Conservation (phyloP, 2,113 vertebrate genomes). For the Jaculus jaculus region DNA sequence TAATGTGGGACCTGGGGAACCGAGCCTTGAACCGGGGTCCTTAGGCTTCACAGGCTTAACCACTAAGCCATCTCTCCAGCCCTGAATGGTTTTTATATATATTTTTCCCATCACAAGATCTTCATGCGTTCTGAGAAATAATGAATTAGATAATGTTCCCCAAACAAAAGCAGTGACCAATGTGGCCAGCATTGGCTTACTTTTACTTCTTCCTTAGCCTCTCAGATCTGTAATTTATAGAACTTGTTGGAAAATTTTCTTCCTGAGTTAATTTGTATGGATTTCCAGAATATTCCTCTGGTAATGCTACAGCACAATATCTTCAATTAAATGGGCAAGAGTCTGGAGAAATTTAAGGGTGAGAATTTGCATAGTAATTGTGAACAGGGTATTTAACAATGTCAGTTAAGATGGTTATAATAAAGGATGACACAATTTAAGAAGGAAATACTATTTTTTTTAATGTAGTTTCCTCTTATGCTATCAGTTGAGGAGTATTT, state of each 20-base stretch:
- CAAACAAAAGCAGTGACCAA: background rate
- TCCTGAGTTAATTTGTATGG: background rate
- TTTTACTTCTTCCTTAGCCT: background rate
- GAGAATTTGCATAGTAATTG: constrained; percentile 68
- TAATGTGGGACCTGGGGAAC: too few species aligned
- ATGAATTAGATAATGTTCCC: background rate
- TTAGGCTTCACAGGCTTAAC: too few species aligned
- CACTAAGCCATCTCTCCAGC: too few species aligned
- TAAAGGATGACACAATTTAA: constrained; percentile 72
- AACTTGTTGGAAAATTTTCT: background rate
- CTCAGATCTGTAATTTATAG: background rate
- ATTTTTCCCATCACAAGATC: background rate
- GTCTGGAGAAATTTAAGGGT: constrained; percentile 59
- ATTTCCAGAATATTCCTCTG: background rate
- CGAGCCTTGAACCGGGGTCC: too few species aligned
- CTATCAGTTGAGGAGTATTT: constrained; percentile 35
- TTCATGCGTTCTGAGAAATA: background rate
- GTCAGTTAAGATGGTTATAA: constrained; percentile 57
- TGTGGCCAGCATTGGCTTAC: too few species aligned
- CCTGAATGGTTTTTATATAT: background rate
- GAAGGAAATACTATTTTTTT: constrained; percentile 52
- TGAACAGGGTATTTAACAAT: constrained; percentile 63
- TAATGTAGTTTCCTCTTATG: constrained; percentile 52
- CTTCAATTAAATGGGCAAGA: background rate
- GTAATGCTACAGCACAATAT: background rate